Evolutionary conservation across 2,888 invertebrate genomes (phyloP), one percentile per base, ranked within the genome.

Genomic region (Chelonus formosanus): DNA sequence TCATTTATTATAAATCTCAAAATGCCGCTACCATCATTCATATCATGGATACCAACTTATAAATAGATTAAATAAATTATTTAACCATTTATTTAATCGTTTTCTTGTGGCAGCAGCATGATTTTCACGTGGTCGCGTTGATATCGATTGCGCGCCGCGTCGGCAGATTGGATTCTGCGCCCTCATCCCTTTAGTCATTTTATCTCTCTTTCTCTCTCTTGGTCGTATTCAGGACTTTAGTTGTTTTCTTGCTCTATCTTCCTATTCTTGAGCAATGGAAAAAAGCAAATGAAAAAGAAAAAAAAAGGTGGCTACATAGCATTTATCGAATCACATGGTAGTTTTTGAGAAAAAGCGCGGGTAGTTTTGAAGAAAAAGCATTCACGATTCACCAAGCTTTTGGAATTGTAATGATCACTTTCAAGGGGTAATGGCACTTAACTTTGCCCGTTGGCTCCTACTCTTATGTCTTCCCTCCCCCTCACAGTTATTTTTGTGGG

Each of bases 71-170:
- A 20, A 20, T 48, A 20, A 5, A 20, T 50, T 31, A 10, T 50
- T 48, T 20, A 45, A 6, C 6, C 36, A 31, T 53, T 50, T 34
- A 40, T 65, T 63, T 54, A 10, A 32, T 31, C 63, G 40, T 48
- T 52, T 53, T 32, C 54, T 59, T 40, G 45, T 44, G 50, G 35
- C 52, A 54, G 35, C 60, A 70, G 78, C 78, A 72, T 78, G 78
- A 76, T 78, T 79, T 78, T 80, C 80, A 80, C 80, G 79, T 80
- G 79, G 76, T 74, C 72, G 71, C 72, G 68, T 69, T 69, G 73
- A 74, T 77, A 78, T 80, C 78, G 78, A 80, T 79, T 73, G 67
- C 71, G 70, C 68, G 68, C 65, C 67, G 69, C 67, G 65, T 61
- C 70, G 67, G 65, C 71, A 68, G 74, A 76, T 75, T 73, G 76